Evolutionary conservation across 2,113 vertebrate genomes (phyloP), one percentile per base, ranked within the genome.

Genomic region (Neopipo cinnamomea): DNA sequence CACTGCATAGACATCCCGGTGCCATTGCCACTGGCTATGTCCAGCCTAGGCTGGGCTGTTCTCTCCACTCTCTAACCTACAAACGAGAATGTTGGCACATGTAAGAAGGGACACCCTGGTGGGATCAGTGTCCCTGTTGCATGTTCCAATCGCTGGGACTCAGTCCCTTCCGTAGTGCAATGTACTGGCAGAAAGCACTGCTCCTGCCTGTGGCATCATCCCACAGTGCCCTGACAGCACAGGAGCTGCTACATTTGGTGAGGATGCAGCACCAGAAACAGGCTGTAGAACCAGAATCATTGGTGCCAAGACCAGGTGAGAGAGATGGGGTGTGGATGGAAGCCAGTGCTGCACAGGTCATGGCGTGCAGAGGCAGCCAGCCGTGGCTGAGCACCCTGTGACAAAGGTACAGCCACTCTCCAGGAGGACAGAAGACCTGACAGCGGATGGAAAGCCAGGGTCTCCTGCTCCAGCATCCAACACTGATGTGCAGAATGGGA

Each of bases 281-380:
- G 52, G 27, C 68, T 86, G 77, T 24, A 28, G 85, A 66, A 41
- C 28, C 0, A 1, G 37, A 27, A 66, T 8, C 0, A 0, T 1
- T 16, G 42, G 42, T 74, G 56, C 61, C 0, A 0, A 42, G 37
- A 37, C 3, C 68, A 49, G 22, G 11, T 1, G 14, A 42, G 59
- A 85, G 50, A 73, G 16, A 37, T 7, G 22, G 33, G 55, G 20
- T 5, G 1, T 0, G 0, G 53, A 12, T 1, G 2, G 53, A 55
- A 52, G 61, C 8, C 27, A 42, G 52, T 15, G 58, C 58, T 46
- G 55, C 68, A 39, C 39, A 50, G 70, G 70, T 67, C 49, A 77
- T 0, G 2, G 63, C 0, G 0, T n/a, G 16, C 74, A 55, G 42
- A 18, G 33, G 62, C 37, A 68, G 22, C 39, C 2, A 18, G 55